Percentiles rank a stretch among this genome's conserved stretches.
phyloP scores from a whole-genome alignment of 2,797 vertebrate genomes.

The Propithecus perrieri region DNA sequence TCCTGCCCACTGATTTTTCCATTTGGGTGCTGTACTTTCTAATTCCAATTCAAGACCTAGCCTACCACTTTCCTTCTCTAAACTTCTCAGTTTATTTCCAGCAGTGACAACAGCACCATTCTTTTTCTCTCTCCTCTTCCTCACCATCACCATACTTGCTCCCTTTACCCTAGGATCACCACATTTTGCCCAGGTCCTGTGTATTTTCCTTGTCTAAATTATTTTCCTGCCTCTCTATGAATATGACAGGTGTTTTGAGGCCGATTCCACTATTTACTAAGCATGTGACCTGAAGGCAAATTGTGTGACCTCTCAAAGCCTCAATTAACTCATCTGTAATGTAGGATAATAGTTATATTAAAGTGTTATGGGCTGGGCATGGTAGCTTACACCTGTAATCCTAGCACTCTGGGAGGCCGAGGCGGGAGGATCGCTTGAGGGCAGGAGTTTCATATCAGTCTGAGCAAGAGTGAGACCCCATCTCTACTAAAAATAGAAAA shows the following conservation, averaged over 20 bases:
- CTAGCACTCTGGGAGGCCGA: no score
- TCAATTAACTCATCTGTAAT: slow-evolving; percentile 21
- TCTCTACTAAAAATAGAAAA: no score
- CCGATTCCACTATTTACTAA: not conserved
- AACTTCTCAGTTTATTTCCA: not conserved
- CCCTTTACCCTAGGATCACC: not conserved
- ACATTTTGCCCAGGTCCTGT: not conserved
- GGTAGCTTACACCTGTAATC: no score
- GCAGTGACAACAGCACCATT: not conserved
- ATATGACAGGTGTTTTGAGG: not conserved
- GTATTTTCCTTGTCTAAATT: slow-evolving; percentile 35
- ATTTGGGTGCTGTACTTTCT: not conserved
- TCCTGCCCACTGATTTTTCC: not conserved
- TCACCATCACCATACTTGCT: not conserved
- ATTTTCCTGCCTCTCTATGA: not conserved
- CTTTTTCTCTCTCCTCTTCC: not conserved
- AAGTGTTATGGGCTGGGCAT: not conserved
- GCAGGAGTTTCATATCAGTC: no score
- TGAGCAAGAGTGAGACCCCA: no score
- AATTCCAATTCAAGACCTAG: not conserved
- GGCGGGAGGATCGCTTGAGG: no score
- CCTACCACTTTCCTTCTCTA: not conserved
- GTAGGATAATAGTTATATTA: not conserved
- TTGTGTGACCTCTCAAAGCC: slow-evolving; percentile 12
- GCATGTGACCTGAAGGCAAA: not conserved